phyloP scores from a whole-genome alignment of 2,113 vertebrate species.

The Alethe diademata region DNA sequence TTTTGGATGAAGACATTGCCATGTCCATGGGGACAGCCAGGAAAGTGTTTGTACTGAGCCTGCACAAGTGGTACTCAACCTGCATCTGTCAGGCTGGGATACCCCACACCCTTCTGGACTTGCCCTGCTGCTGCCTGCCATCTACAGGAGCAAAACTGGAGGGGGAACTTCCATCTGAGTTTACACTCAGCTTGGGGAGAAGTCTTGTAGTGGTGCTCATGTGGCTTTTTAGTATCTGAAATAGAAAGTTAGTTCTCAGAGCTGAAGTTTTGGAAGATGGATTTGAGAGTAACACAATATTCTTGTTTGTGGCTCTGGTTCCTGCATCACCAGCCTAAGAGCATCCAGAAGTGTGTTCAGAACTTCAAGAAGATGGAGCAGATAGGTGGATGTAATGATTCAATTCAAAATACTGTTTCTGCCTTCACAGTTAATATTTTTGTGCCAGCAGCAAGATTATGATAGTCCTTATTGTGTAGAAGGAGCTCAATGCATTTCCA shows the following conservation, averaged over 20 bases:
- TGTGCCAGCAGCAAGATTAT: neutral
- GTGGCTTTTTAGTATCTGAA: neutral
- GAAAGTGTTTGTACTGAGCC: rapidly evolving
- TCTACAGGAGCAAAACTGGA: neutral
- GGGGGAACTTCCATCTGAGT: neutral
- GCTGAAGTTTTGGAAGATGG: neutral
- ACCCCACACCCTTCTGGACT: neutral
- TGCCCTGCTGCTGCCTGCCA: neutral
- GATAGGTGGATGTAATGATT: neutral
- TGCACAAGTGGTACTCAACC: neutral
- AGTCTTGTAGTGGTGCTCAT: neutral
- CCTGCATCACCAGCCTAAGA: neutral
- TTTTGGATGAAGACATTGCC: neutral
- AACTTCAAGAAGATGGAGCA: neutral
- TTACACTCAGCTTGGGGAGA: neutral
- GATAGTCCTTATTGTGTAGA: neutral
- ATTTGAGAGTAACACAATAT: neutral
- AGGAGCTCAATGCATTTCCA: neutral
- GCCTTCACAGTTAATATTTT: neutral
- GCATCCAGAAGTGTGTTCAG: neutral
- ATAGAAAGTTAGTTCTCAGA: neutral
- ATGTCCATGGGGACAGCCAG: neutral
- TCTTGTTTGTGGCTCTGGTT: neutral
- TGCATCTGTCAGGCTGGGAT: neutral
- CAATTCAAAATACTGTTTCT: neutral